Evolutionary conservation across 1,140 invertebrate species (phyloP), one percentile per base, ranked within the genome.

Genomic region (Dinoponera quadriceps): DNA sequence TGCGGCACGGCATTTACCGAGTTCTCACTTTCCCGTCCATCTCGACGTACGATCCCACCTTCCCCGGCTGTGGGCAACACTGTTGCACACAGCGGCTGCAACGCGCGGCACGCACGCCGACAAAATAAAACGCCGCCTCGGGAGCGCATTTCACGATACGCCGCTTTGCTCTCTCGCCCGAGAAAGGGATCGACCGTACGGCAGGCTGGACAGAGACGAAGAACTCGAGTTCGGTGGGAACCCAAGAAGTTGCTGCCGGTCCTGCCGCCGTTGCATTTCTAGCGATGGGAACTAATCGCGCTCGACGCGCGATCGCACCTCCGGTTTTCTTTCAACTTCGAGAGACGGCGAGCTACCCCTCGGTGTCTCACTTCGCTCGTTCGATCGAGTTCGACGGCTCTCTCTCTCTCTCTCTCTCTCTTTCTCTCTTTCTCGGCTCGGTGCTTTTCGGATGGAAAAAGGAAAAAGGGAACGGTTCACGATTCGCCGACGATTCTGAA

Each of bases 31-130:
- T 84, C 83, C 68, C 78, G 49, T 68, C 78, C 44, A 84, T 78
- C 44, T 62, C 60, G 48, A 27, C n/a, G 38, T 74, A 44, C 75
- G 82, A 60, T 77, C 87, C 82, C 82, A 69, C 66, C 82, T 87
- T 85, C 72, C 74, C 77, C 72, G 62, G 38, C 57, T n/a, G n/a
- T n/a, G 55, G 66, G 72, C 86, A 85, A 85, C 86, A 85, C 65
- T 90, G 89, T 90, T 88, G 87, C 87, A n/a, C n/a, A n/a, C n/a
- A 90, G 88, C 68, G 86, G 90, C 85, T 88, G 89, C 63, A 83
- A 83, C 85, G 89, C 38, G 38, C 38, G 38, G 38, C 83, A 84
- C 88, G 75, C 82, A 74, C 85, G 84, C 68, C 80, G 88, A 83
- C 80, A 59, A 87, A 85, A 89, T 82, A 85, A 85, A 87, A 85